A percentile compares a stretch with the other conserved stretches of the same genome.
Conservation (phyloP, 2,888 invertebrate species). For the Formica aserva region DNA sequence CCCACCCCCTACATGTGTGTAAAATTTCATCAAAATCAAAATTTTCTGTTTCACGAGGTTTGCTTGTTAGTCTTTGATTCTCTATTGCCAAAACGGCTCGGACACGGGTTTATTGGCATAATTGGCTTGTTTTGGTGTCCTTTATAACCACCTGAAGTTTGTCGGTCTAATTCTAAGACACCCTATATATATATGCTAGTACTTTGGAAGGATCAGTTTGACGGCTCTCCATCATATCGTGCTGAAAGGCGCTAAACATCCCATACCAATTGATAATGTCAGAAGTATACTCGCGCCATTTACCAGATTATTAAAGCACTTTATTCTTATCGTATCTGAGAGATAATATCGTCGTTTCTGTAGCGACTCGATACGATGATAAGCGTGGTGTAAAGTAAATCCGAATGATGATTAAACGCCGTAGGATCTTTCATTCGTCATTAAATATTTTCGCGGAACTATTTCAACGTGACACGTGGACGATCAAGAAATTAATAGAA, state of each 20-base stretch:
- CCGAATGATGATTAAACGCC: background rate
- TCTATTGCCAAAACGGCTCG: too few relatives aligned
- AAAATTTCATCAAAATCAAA: too few relatives aligned
- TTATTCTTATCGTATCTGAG: slow-evolving; percentile 55
- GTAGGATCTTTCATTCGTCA: background rate
- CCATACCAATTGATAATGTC: slow-evolving; percentile 32
- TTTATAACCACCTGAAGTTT: too few relatives aligned
- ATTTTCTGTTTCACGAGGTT: too few relatives aligned
- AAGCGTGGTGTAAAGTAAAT: background rate
- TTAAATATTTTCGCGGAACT: background rate
- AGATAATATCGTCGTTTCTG: slow-evolving; percentile 18
- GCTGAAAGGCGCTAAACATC: background rate
- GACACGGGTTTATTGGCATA: too few relatives aligned
- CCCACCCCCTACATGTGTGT: too few relatives aligned
- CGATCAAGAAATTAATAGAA: background rate
- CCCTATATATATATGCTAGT: background rate
- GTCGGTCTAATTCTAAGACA: too few relatives aligned
- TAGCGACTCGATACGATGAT: background rate
- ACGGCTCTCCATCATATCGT: background rate
- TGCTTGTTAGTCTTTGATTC: too few relatives aligned
- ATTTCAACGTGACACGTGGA: background rate
- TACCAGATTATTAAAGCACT: slow-evolving; percentile 60
- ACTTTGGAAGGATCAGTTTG: background rate
- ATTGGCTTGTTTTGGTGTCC: too few relatives aligned
- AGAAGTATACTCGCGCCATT: slow-evolving; percentile 45